Percentiles rank a stretch among this genome's conserved stretches.
Conservation (phyloP, 2,113 vertebrate species). For the Jacana jacana region DNA sequence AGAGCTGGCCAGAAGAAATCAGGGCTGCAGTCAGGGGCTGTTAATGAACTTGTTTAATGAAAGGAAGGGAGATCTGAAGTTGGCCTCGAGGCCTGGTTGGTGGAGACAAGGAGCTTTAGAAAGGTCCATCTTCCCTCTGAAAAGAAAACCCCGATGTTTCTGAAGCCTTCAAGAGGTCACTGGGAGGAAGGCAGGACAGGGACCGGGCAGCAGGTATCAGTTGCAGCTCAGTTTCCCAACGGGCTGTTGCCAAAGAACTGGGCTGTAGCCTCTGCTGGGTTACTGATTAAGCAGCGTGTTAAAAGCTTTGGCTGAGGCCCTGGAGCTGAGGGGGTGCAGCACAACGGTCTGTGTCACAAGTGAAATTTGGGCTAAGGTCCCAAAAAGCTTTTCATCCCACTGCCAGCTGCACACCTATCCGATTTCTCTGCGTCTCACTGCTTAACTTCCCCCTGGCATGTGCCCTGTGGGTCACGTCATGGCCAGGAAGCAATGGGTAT, state of each 20-base stretch:
- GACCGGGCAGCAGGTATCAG: background rate
- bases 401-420: background rate
- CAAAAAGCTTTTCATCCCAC: accelerated
- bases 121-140: accelerated
- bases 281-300: accelerated
- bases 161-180: background rate
- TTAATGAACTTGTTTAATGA: too few relatives aligned
- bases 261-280: background rate
- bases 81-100: background rate
- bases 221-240: background rate
- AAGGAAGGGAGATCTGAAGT: background rate
- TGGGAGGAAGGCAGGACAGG: background rate
- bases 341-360: background rate
- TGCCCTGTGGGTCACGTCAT: accelerated
- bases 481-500: background rate
- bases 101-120: background rate
- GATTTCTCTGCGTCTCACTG: accelerated
- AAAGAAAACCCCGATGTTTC: too few relatives aligned
- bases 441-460: background rate
- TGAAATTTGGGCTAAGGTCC: background rate
- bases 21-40: accelerated
- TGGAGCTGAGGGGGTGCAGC: accelerated
- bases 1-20: background rate
- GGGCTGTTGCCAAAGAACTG: background rate
- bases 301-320: accelerated